Base-by-base conservation (phyloP, 2,888 invertebrate species). In the Malachius bipustulatus region DNA sequence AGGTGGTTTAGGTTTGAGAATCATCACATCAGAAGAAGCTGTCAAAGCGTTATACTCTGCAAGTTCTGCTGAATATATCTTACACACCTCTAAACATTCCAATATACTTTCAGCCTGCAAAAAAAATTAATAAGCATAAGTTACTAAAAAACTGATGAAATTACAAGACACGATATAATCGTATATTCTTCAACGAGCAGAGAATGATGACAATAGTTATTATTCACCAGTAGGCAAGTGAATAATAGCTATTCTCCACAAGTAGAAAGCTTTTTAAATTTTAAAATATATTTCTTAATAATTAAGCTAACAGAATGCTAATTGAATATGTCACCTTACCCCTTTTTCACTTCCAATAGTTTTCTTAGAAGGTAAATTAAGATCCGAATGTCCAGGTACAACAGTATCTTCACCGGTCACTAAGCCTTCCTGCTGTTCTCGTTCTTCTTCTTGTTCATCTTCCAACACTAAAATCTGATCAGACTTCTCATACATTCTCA, bases 391-490 rank as follows among this genome's bases (percentile, higher is more conserved):
- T 2, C 82, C 75, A 0, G 78, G 75, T 1, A 82, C 72, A 0
- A 70, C 63, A 3, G 77, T 75, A 55, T 70, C 72, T 37, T 83
- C 82, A 0, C 80, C 82, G 0, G 82, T 82, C 9, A 77, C 81
- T 14, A 84, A 64, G 47, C 67, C 69, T 54, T 82, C 77, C 48
- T 74, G 67, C 43, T 82, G 79, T 56, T 83, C 85, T 24, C 89
- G 79, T 51, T 82, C 83, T 55, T 80, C 72, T 55, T 98, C 96
- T 48, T 81, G 77, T 39, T 83, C 77, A 57, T 98, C 98, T 52
- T 91, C 82, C 8, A 97, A 65, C n/a, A 97, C 85, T 30, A 98
- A 69, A 2, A 85, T 77, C 62, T 97, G 91, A 24, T 82, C 77
- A 0, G 88, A 81, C 52, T 83, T 79, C 60, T 88, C 75, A 71